Evolutionary conservation across 2,888 invertebrate species (phyloP).

Genomic region (Catotricha subobsoleta): DNA sequence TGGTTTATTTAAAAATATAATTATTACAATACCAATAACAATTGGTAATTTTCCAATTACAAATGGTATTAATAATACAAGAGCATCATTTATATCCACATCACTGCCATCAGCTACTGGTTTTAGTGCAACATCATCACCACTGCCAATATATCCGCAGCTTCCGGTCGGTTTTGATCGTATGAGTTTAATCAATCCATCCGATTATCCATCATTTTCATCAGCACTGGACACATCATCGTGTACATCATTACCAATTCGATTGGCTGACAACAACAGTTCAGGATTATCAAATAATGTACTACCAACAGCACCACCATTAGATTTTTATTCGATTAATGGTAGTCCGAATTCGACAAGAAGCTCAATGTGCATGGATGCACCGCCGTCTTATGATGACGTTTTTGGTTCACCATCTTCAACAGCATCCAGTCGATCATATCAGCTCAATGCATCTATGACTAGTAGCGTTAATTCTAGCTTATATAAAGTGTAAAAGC

Average conservation of each 20-base stretch:
- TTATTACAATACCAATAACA: conserved; percentile 22
- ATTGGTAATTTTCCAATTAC: conserved; percentile 17
- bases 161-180: background rate
- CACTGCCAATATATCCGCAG: background rate
- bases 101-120: background rate
- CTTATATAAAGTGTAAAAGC: background rate
- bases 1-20: conserved; percentile 27
- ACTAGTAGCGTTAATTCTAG: background rate
- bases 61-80: background rate
- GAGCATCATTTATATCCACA: background rate
- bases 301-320: conserved; percentile 7
- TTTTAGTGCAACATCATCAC: background rate
- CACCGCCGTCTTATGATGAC: conserved; percentile 27
- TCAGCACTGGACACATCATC: background rate
- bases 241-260: conserved; percentile 1
- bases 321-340: conserved; percentile 5
- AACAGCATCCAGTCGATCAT: background rate
- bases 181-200: background rate
- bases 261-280: background rate
- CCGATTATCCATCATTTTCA: conserved; percentile 1
- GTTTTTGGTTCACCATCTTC: conserved; percentile 21
- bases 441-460: background rate
- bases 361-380: background rate
- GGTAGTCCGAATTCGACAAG: background rate
- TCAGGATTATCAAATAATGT: background rate